Evolutionary conservation across 2,797 vertebrate genomes (phyloP).

Genomic region (Karalla daura): DNA sequence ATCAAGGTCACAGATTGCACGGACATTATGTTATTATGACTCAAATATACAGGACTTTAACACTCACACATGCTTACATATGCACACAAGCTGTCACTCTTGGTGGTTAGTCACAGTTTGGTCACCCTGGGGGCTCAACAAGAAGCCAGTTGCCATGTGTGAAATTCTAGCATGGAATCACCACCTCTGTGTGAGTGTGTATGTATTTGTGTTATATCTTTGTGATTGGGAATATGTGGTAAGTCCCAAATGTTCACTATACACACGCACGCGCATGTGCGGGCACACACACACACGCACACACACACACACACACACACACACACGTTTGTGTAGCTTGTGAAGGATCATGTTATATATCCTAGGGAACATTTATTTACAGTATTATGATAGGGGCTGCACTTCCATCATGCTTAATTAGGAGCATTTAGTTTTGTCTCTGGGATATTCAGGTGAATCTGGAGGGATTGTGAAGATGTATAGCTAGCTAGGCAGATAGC

Average conservation of each 20-base stretch:
- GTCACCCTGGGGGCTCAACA: conserved; percentile 14
- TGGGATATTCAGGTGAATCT: conserved; percentile 2
- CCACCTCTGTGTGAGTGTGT: conserved; percentile 2
- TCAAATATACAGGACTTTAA: background rate
- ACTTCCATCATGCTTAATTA: background rate
- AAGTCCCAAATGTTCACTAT: conserved; percentile 30
- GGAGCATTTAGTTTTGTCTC: background rate
- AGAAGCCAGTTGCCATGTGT: conserved; percentile 39
- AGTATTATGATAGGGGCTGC: background rate
- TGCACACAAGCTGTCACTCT: background rate
- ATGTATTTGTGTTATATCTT: background rate
- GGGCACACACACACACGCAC: background rate
- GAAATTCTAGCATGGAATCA: conserved; percentile 36
- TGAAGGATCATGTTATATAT: background rate
- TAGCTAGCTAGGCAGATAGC: too few species aligned
- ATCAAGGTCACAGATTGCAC: background rate
- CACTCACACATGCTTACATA: background rate
- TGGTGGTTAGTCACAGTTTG: conserved; percentile 47
- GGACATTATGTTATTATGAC: background rate
- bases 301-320: conserved; percentile 1
- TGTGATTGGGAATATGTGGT: conserved; percentile 20
- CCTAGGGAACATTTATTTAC: background rate
- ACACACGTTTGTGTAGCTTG: background rate
- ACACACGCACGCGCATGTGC: background rate
- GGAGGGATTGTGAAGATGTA: too few species aligned